These are phyloP conservation scores for Aythya baeri DNA, from an alignment of 2,113 vertebrate genomes.

Conservation along the genomic window DNA sequence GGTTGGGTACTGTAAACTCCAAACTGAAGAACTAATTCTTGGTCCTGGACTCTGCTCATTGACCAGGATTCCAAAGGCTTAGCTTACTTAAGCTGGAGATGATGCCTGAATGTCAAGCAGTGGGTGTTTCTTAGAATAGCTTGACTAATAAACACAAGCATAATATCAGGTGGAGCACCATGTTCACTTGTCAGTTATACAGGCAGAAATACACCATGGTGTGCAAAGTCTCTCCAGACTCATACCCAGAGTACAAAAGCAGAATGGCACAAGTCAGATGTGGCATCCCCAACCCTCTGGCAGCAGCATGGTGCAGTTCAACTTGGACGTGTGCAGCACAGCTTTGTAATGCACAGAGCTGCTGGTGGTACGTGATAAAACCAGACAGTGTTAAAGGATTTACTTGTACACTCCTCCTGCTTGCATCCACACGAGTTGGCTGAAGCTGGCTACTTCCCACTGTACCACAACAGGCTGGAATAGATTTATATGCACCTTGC, in stretches of 20 bases:
- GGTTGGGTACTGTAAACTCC: neutral
- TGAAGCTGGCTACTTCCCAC: neutral
- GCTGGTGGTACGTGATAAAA: neutral
- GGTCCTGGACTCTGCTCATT: neutral
- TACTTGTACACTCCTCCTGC: neutral
- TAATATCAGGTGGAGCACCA: neutral
- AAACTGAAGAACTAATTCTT: neutral
- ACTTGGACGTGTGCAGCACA: neutral
- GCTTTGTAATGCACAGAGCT: neutral
- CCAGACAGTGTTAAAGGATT: neutral
- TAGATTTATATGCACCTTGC: constrained; percentile 16
- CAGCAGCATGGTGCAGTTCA: neutral
- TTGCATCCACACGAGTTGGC: neutral
- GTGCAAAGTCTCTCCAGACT: neutral
- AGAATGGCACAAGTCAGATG: neutral
- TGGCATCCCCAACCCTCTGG: neutral
- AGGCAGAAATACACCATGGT: rapidly evolving
- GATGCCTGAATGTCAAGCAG: rapidly evolving
- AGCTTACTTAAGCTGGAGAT: rapidly evolving
- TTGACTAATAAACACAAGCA: rapidly evolving
- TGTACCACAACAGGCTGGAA: neutral
- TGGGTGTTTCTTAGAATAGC: rapidly evolving
- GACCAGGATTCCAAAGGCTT: neutral
- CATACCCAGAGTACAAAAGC: neutral
- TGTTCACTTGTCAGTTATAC: neutral